These are phyloP conservation scores for Aelia acuminata DNA, from an alignment of 2,888 invertebrate genomes.

Conservation along the genomic window DNA sequence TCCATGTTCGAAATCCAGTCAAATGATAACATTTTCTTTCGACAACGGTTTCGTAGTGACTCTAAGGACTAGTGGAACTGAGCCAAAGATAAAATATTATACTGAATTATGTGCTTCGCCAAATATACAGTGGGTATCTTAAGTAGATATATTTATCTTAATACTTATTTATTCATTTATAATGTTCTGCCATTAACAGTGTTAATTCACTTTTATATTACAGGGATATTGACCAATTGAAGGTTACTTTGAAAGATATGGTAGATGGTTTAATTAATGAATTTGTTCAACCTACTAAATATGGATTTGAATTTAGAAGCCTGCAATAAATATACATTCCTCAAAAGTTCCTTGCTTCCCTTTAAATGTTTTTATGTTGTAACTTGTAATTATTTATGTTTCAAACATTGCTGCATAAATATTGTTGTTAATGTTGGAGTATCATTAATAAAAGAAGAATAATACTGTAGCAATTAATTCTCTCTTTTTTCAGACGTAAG, in stretches of 20 bases:
- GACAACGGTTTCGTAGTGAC: slow-evolving; percentile 88
- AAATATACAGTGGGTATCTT: slow-evolving; percentile 73
- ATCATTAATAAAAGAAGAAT: neutral
- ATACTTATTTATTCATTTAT: neutral
- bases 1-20: slow-evolving; percentile 77
- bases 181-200: neutral
- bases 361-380: neutral
- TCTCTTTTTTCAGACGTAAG: neutral
- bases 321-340: neutral
- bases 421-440: neutral
- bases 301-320: slow-evolving; percentile 73
- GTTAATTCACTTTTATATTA: slow-evolving; percentile 68
- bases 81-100: slow-evolving; percentile 99
- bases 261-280: slow-evolving; percentile 84
- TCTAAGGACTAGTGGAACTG: slow-evolving; percentile 96
- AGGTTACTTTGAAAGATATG: slow-evolving; percentile 78
- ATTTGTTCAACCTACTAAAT: slow-evolving; percentile 83
- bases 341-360: neutral
- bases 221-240: slow-evolving; percentile 79
- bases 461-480: neutral
- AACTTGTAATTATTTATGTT: neutral
- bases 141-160: slow-evolving; percentile 38
- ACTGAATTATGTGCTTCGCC: slow-evolving; percentile 86
- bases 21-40: slow-evolving; percentile 97
- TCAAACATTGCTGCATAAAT: neutral